These are phyloP conservation scores for Eidolon dupreanum DNA, from an alignment of 2,797 vertebrate genomes.

Conservation along the genomic window DNA sequence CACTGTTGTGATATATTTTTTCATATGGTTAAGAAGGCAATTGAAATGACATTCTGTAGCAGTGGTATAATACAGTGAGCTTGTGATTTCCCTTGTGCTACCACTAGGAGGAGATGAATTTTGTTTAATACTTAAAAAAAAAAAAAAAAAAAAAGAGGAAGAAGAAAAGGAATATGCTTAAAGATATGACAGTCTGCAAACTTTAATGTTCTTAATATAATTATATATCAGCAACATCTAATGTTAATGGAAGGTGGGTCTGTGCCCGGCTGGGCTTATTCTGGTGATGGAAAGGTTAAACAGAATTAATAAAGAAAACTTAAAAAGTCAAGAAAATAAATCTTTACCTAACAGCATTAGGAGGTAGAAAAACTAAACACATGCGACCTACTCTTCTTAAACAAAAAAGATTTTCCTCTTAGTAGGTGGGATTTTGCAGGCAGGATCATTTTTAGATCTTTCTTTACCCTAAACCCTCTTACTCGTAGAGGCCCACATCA, in stretches of 20 bases:
- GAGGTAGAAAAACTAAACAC: not conserved
- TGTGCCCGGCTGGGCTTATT: not conserved
- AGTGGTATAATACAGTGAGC: constrained; percentile 73
- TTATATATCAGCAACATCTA: not conserved
- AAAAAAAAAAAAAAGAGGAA: not conserved
- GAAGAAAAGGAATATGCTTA: not conserved
- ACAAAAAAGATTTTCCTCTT: not conserved
- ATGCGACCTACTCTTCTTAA: not conserved
- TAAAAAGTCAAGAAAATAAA: not conserved
- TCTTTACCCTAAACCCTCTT: not conserved
- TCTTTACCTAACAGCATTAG: not conserved
- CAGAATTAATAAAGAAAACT: not conserved
- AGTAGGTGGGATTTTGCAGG: not conserved
- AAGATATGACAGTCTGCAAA: constrained; percentile 62
- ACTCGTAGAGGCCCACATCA: not conserved
- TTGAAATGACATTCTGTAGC: constrained; percentile 99
- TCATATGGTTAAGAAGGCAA: constrained; percentile 91
- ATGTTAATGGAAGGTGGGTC: not conserved
- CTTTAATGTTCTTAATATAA: constrained; percentile 46
- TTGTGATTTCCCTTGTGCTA: constrained; percentile 80
- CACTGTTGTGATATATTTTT: constrained; percentile 90
- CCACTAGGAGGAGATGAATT: constrained; percentile 86
- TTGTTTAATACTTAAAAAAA: constrained; percentile 37
- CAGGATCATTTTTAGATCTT: not conserved
- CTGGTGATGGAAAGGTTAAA: not conserved